A percentile compares a stretch with the other conserved stretches of the same genome.
Evolutionary conservation across 2,888 invertebrate genomes (phyloP).

Genomic region (Hydroisotoma schaefferi): DNA sequence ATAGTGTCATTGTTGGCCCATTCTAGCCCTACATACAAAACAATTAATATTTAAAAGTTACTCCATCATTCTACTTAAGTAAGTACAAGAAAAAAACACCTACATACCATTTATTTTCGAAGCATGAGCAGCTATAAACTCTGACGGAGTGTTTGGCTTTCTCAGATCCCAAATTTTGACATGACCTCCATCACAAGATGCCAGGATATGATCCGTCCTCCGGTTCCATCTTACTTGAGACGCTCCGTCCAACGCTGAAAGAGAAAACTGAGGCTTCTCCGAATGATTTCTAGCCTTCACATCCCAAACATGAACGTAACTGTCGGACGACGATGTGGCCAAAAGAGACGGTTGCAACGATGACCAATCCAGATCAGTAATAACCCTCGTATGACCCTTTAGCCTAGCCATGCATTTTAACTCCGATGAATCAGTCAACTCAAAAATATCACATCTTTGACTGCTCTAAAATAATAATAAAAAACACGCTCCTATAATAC

Average conservation of each 20-base stretch:
- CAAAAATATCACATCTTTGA: constrained; percentile 79
- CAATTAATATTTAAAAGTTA: constrained; percentile 1
- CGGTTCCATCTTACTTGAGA: constrained; percentile 94
- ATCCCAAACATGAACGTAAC: constrained; percentile 37
- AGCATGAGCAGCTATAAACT: constrained; percentile 90
- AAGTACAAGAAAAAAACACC: constrained; percentile 26
- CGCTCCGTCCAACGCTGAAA: constrained; percentile 82
- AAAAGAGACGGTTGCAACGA: constrained; percentile 68
- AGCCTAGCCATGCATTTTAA: constrained; percentile 69
- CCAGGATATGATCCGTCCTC: constrained; percentile 74
- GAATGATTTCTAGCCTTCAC: constrained; percentile 9
- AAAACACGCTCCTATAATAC: neutral
- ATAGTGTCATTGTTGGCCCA: constrained; percentile 48
- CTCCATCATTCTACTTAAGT: neutral
- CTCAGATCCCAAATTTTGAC: constrained; percentile 93
- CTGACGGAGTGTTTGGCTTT: constrained; percentile 78
- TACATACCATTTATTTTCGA: constrained; percentile 55
- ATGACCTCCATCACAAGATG: constrained; percentile 94
- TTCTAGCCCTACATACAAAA: constrained; percentile 43
- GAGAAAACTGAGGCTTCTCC: constrained; percentile 69
- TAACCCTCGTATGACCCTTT: constrained; percentile 76
- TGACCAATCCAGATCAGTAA: constrained; percentile 91
- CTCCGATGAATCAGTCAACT: constrained; percentile 63
- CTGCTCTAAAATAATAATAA: constrained; percentile 65
- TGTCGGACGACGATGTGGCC: constrained; percentile 24